These are phyloP conservation scores for Catocala nupta DNA, from an alignment of 2,888 invertebrate species.

Conservation along the genomic window DNA sequence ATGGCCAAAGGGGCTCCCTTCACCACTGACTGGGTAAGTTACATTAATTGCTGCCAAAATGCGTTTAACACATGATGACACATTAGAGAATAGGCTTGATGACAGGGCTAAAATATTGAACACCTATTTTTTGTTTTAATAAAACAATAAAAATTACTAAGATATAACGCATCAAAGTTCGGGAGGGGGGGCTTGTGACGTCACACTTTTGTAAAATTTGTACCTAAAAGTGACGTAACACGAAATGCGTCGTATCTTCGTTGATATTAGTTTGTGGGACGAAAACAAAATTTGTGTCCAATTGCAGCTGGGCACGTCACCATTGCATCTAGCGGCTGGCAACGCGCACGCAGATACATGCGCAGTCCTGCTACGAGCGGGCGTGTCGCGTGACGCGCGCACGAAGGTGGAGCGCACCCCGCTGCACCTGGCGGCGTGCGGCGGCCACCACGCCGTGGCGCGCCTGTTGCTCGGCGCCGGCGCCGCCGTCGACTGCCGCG, in stretches of 20 bases:
- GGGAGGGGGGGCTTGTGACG: too few species aligned
- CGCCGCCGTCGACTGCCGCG: conserved; percentile 68
- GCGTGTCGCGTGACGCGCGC: conserved; percentile 95
- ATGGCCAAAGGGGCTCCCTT: conserved; percentile 96
- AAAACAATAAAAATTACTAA: too few species aligned
- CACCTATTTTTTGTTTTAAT: too few species aligned
- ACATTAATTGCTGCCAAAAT: too few species aligned
- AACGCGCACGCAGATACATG: conserved; percentile 93
- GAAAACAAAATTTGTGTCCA: neutral
- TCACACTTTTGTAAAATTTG: too few species aligned
- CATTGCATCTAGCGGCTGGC: conserved; percentile 94
- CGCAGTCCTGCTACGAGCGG: conserved; percentile 93
- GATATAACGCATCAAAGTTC: too few species aligned
- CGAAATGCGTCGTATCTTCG: too few species aligned
- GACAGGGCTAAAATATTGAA: neutral
- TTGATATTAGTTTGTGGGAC: too few species aligned
- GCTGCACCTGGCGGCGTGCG: conserved; percentile 95
- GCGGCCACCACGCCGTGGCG: conserved; percentile 93
- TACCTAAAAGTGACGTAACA: too few species aligned
- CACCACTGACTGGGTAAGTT: conserved; percentile 95
- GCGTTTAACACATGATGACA: too few species aligned
- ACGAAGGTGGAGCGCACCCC: conserved; percentile 96
- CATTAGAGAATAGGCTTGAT: too few species aligned
- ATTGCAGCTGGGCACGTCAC: conserved; percentile 94
- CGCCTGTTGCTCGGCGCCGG: conserved; percentile 88